Evolutionary conservation across 2,113 vertebrate species (phyloP).

Genomic region (Ptyas mucosa): DNA sequence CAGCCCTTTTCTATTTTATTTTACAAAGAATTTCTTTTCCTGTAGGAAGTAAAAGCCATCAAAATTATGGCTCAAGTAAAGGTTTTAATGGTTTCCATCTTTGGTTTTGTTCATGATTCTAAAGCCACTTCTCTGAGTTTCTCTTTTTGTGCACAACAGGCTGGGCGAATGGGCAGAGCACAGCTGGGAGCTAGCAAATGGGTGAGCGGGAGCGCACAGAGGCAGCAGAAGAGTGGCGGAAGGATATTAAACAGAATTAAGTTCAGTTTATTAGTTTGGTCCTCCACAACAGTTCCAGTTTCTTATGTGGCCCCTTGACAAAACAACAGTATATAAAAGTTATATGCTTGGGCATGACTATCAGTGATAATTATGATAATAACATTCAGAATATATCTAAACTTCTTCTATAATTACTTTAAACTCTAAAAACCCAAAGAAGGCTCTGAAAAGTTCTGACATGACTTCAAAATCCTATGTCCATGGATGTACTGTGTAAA

Average conservation of each 20-base stretch:
- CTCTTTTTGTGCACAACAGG: background rate
- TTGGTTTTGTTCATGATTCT: background rate
- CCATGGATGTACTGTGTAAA: background rate
- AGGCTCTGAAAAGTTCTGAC: background rate
- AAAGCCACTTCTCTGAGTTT: background rate
- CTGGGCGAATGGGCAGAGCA: too few relatives aligned
- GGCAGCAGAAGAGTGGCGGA: too few relatives aligned
- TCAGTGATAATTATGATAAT: too few relatives aligned
- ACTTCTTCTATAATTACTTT: background rate
- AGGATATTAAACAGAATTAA: too few relatives aligned
- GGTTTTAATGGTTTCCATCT: background rate
- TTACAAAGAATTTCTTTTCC: background rate
- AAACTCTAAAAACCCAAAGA: background rate
- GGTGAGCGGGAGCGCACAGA: too few relatives aligned
- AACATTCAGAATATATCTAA: background rate
- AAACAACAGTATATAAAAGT: background rate
- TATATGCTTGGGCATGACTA: too few relatives aligned
- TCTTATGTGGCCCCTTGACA: background rate
- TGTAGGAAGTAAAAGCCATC: background rate
- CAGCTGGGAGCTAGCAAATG: too few relatives aligned
- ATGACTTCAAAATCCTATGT: background rate
- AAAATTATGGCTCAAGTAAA: background rate
- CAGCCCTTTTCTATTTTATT: background rate
- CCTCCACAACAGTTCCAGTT: background rate
- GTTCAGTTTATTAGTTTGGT: background rate